A percentile compares a stretch with the other conserved stretches of the same genome.
Evolutionary conservation across 2,113 vertebrate genomes (phyloP).

Genomic region (Petrocephalus microphthalmus): DNA sequence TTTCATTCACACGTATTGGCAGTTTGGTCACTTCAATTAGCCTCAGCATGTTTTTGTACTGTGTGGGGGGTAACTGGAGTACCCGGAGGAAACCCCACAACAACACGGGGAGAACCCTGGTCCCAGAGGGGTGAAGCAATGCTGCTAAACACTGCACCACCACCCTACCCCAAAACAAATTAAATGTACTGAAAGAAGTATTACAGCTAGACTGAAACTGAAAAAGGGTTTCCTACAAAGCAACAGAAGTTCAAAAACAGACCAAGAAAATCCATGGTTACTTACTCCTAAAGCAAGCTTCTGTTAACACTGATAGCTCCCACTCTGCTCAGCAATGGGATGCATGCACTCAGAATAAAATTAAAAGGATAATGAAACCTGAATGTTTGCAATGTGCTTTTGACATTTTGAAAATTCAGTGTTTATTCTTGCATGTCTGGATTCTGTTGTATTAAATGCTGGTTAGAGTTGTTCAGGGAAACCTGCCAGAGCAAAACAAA

Average conservation of each 20-base stretch:
- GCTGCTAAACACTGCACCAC: background rate
- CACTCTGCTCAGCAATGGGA: background rate
- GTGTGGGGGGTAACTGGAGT: too few species aligned
- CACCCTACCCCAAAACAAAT: background rate
- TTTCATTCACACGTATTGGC: too few species aligned
- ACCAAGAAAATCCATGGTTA: background rate
- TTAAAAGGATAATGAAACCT: background rate
- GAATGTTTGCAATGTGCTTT: background rate
- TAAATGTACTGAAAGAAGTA: background rate
- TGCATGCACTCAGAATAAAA: background rate
- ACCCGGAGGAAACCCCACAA: too few species aligned
- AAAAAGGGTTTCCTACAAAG: background rate
- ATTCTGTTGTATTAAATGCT: background rate
- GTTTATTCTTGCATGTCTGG: background rate
- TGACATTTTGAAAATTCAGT: background rate
- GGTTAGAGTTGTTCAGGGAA: background rate
- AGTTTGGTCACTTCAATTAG: too few species aligned
- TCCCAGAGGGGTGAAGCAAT: background rate
- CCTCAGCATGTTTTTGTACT: too few species aligned
- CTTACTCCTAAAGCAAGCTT: background rate
- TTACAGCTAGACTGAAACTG: background rate
- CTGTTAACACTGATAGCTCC: background rate
- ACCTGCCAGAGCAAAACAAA: background rate
- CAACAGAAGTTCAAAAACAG: background rate
- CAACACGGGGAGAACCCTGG: background rate